A percentile compares a stretch with the other conserved stretches of the same genome.
Evolutionary conservation across 2,113 vertebrate genomes (phyloP).

Genomic region (Protobothrops flavoviridis): DNA sequence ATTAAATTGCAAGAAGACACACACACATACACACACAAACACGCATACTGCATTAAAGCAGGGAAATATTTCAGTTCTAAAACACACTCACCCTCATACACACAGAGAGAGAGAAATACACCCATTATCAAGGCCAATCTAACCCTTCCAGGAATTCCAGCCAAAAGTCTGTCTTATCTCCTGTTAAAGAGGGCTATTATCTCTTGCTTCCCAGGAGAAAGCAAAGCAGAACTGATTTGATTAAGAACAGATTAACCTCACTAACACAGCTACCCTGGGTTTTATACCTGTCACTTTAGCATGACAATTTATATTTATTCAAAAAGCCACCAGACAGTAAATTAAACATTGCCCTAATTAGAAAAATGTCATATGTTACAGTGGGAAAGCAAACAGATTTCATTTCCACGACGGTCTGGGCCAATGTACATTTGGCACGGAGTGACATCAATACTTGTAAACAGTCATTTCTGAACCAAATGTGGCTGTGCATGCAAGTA

Average conservation of each 20-base stretch:
- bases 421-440: constrained; percentile 55
- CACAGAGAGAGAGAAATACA: background rate
- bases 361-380: constrained; percentile 81
- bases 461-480: constrained; percentile 19
- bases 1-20: background rate
- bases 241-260: constrained; percentile 86
- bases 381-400: constrained; percentile 73
- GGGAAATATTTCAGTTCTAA: constrained; percentile 69
- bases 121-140: constrained; percentile 61
- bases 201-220: constrained; percentile 78
- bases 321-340: constrained; percentile 83
- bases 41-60: constrained; percentile 58
- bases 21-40: background rate
- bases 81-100: constrained; percentile 12
- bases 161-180: constrained; percentile 80
- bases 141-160: constrained; percentile 71
- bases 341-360: constrained; percentile 85
- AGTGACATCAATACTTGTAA: constrained; percentile 51
- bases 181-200: constrained; percentile 84
- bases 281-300: constrained; percentile 84
- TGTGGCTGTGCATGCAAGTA: background rate
- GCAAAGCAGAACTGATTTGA: constrained; percentile 85
- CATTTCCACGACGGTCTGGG: constrained; percentile 67
- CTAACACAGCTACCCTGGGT: constrained; percentile 81
- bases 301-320: constrained; percentile 86